Evolutionary conservation across 30 jellyfish, hydroid and myxozoan species (phyloP).

Genomic region (Aurelia coerulea): DNA sequence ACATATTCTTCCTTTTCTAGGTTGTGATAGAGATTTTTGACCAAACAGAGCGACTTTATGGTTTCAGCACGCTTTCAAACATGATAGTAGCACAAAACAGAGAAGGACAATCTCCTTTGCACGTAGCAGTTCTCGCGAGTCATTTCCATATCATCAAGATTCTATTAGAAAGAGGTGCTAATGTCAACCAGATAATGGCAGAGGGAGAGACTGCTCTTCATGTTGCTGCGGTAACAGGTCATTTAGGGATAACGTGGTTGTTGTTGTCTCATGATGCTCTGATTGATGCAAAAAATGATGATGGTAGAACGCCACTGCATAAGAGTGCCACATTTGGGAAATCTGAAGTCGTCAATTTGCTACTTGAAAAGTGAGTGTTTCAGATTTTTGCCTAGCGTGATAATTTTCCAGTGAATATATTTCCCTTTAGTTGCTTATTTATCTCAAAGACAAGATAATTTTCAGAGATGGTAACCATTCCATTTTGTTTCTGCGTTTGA

Average conservation of each 20-base stretch:
- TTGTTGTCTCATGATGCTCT: conserved; percentile 73
- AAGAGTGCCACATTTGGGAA: conserved; percentile 87
- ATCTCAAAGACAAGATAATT: no score
- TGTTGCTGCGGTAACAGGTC: conserved; percentile 91
- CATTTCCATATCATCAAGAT: conserved; percentile 71
- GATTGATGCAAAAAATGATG: conserved; percentile 78
- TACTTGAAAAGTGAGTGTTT: conserved; percentile 66
- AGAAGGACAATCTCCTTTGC: conserved; percentile 90
- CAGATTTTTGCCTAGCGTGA: neutral
- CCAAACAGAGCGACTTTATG: conserved; percentile 57
- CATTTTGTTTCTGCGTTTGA: no score
- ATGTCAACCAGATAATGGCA: conserved; percentile 78
- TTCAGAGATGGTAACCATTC: neutral
- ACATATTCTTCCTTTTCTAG: conserved; percentile 28
- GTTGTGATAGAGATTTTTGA: conserved; percentile 62
- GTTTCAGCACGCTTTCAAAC: conserved; percentile 58
- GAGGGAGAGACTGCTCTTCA: conserved; percentile 88
- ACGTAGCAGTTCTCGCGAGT: conserved; percentile 87
- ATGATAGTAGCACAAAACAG: conserved; percentile 67
- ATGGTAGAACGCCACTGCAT: conserved; percentile 90
- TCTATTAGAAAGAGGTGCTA: conserved; percentile 87
- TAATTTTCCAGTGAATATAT: neutral
- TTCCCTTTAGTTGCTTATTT: neutral
- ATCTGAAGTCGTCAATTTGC: conserved; percentile 52
- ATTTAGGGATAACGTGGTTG: conserved; percentile 67